Evolutionary conservation across 2,113 vertebrate species (phyloP), one percentile per base, ranked within the genome.

Genomic region (Cyanistes caeruleus): DNA sequence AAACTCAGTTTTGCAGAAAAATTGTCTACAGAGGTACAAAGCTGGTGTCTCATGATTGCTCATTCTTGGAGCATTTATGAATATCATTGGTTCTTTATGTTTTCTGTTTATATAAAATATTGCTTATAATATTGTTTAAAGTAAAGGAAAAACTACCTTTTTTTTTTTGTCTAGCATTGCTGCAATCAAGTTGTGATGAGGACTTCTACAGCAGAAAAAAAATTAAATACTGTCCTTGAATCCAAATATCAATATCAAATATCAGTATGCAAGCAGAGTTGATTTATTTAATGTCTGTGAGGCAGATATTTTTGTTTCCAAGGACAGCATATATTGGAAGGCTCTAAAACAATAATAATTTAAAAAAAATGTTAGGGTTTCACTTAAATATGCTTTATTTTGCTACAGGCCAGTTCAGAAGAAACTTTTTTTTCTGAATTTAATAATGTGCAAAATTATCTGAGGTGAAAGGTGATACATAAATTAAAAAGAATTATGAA

Each of bases 91-190:
- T 80, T 48, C 23, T 63, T 87, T 81, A 51, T 23, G 18, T 35
- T 84, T 90, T 86, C 46, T 74, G 21, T 0, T 77, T 90, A 62
- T 65, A 22, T 69, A 52, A 44, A 8, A 31, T 53, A 25, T 31
- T 2, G 1, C 27, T 59, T 52, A 33, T 44, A 53, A 9, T 10
- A 21, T 14, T 10, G 39, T 81, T 89, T 84, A 78, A 74, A 79
- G 8, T 24, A 68, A 84, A 76, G 31, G 28, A 78, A 52, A 64
- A 55, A 14, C 0, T 0, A 28, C 7, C 20, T 18, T 15, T 7
- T 16, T 81, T 81, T 91, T 86, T 78, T 27, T 10, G 8, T 74
- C 46, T 65, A 73, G 3, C 12, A 35, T 67, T 78, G 27, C 43
- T 67, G 16, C 10, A 67, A 88, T 77, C 8, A 55, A 39, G 31